Conservation (phyloP, 2,113 vertebrate species). For the Pionites leucogaster region DNA sequence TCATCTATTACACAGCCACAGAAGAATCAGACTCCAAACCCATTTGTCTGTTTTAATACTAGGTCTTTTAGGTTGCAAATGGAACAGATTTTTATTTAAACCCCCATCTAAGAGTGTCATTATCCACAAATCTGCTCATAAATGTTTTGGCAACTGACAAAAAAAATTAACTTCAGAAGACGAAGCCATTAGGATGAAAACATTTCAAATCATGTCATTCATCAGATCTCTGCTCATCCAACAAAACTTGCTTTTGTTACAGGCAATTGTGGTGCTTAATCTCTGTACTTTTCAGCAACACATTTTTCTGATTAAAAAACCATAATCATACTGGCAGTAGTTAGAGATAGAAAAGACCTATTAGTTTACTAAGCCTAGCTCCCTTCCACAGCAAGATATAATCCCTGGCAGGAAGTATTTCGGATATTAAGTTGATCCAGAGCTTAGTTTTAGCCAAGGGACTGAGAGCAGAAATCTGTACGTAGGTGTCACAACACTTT, state of each 20-base stretch:
- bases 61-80: constrained; percentile 57
- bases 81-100: constrained; percentile 72
- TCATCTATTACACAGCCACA: background rate
- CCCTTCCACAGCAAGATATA: constrained; percentile 25
- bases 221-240: constrained; percentile 70
- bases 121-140: constrained; percentile 73
- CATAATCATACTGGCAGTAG: constrained; percentile 56
- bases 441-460: constrained; percentile 23
- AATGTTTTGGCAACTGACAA: constrained; percentile 74
- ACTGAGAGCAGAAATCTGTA: background rate
- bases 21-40: constrained; percentile 17
- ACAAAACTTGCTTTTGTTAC: constrained; percentile 68
- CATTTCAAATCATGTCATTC: constrained; percentile 73
- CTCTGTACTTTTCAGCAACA: constrained; percentile 62
- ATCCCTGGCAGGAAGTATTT: constrained; percentile 47
- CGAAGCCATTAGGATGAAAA: constrained; percentile 72
- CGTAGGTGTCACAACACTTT: background rate
- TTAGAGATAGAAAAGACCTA: constrained; percentile 59
- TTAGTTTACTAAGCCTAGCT: constrained; percentile 43
- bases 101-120: constrained; percentile 67
- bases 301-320: constrained; percentile 66
- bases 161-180: constrained; percentile 69
- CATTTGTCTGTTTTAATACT: constrained; percentile 39
- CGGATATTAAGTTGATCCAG: constrained; percentile 30
- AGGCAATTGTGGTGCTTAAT: constrained; percentile 63